These are phyloP conservation scores for Megalopta genalis DNA, from an alignment of 1,140 invertebrate species.

Conservation along the genomic window DNA sequence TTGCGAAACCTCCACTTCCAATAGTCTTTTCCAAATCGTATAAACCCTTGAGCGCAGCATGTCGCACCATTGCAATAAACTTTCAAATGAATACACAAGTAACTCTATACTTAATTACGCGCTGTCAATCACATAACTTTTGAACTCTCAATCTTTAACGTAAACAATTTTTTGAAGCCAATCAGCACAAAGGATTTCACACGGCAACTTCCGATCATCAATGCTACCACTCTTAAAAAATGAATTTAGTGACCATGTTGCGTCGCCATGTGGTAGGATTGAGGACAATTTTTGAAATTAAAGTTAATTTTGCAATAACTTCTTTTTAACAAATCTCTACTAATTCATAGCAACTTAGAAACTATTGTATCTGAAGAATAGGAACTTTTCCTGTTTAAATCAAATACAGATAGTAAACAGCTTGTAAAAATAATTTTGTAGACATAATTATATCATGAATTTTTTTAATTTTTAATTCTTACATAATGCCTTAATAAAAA, in stretches of 20 bases:
- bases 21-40: slow-evolving; percentile 89
- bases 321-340: no score
- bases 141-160: slow-evolving; percentile 53
- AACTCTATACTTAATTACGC: background rate
- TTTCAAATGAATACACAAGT: background rate
- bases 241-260: no score
- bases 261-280: no score
- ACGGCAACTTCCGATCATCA: slow-evolving; percentile 9
- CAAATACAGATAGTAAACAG: background rate
- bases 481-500: slow-evolving; percentile 4
- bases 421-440: slow-evolving; percentile 9
- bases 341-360: no score
- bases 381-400: no score
- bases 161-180: slow-evolving; percentile 59
- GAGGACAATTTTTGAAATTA: no score
- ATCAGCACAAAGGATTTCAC: slow-evolving; percentile 11
- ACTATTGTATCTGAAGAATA: no score
- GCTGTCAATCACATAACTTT: slow-evolving; percentile 44
- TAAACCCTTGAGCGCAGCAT: slow-evolving; percentile 81
- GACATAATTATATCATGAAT: background rate
- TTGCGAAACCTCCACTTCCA: slow-evolving; percentile 89
- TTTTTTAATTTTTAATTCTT: slow-evolving; percentile 28
- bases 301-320: no score
- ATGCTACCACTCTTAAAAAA: slow-evolving; percentile 18
- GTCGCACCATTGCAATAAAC: slow-evolving; percentile 76